Evolutionary conservation across 2,888 invertebrate genomes (phyloP).

Genomic region (Zele albiditarsus): DNA sequence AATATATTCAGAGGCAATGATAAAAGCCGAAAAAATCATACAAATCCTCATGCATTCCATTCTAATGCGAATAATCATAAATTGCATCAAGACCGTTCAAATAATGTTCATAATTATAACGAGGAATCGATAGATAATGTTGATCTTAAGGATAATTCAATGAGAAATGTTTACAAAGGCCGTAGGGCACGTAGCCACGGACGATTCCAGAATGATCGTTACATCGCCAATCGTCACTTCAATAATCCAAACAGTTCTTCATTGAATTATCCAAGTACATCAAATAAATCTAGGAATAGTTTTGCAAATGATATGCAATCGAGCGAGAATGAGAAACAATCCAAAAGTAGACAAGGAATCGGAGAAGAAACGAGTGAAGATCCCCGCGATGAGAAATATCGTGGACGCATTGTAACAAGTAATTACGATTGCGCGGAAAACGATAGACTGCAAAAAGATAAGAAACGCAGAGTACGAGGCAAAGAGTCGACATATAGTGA

Average conservation of each 20-base stretch:
- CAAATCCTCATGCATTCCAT: neutral
- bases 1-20: conserved; percentile 40
- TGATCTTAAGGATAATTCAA: neutral
- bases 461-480: neutral
- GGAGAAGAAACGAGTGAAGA: conserved; percentile 21
- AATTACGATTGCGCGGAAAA: neutral
- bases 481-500: conserved; percentile 32
- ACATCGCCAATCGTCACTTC: conserved; percentile 46
- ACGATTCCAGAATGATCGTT: conserved; percentile 58
- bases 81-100: conserved; percentile 8
- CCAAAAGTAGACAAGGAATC: conserved; percentile 36
- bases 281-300: conserved; percentile 17
- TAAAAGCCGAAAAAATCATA: conserved; percentile 36
- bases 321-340: conserved; percentile 28
- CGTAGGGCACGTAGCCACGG: conserved; percentile 49
- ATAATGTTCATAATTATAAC: neutral
- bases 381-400: conserved; percentile 38
- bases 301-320: neutral
- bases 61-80: conserved; percentile 1
- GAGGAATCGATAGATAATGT: conserved; percentile 13
- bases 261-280: neutral
- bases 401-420: conserved; percentile 6
- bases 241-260: conserved; percentile 27
- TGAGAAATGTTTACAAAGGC: conserved; percentile 29
- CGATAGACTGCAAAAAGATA: conserved; percentile 20